A percentile compares a stretch with the other conserved stretches of the same genome.
These are phyloP conservation scores for Synergus laeviventris DNA, from an alignment of 2,888 invertebrate species.

Conservation along the genomic window DNA sequence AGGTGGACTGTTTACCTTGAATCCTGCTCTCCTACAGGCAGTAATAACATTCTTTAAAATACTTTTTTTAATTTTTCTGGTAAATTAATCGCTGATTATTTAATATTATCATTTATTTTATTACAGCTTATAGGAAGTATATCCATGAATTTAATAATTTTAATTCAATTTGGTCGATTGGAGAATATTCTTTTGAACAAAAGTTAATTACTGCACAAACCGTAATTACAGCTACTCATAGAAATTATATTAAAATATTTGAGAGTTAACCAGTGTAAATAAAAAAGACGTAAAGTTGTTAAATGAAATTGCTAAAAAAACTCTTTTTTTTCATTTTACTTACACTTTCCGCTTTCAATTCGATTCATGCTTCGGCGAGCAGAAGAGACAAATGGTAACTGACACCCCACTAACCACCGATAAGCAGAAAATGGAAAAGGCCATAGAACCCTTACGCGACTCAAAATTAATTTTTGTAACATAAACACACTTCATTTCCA, in stretches of 20 bases:
- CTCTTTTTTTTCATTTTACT: constrained; percentile 27
- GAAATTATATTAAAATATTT: no score
- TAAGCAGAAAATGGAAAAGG: constrained; percentile 38
- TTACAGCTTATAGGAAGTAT: constrained; percentile 42
- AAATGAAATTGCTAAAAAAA: no score
- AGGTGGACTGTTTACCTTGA: constrained; percentile 41
- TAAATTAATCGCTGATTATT: background rate
- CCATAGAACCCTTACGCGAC: background rate
- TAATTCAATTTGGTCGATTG: constrained; percentile 42
- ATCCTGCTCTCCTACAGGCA: constrained; percentile 37
- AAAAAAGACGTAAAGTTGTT: no score
- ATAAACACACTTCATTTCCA: background rate
- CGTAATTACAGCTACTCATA: no score
- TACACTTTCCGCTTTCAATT: background rate
- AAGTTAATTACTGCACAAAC: background rate
- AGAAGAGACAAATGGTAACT: constrained; percentile 29
- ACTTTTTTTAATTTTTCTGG: background rate
- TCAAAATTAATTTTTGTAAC: background rate
- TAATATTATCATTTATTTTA: background rate
- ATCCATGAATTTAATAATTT: constrained; percentile 44
- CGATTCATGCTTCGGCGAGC: constrained; percentile 45
- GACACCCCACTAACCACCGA: background rate
- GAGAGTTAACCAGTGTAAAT: no score
- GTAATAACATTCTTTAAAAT: constrained; percentile 12
- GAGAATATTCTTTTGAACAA: background rate